Evolutionary conservation across 2,113 vertebrate genomes (phyloP).

Genomic region (Cairina moschata): DNA sequence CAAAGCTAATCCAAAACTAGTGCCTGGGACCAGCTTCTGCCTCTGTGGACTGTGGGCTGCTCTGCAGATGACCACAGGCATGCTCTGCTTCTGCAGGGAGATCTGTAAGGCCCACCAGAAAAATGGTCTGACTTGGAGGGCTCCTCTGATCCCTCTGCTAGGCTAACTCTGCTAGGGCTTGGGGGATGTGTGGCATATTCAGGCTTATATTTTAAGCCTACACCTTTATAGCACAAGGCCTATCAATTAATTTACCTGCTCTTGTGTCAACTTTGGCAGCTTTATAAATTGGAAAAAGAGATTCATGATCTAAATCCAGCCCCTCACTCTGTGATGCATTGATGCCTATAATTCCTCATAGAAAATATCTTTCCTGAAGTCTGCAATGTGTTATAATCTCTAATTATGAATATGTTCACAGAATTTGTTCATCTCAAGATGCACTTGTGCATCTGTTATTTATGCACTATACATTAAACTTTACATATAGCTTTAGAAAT

Average conservation of each 20-base stretch:
- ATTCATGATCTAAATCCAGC: slow-evolving; percentile 65
- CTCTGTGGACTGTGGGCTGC: too few species aligned
- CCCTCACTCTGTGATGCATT: slow-evolving; percentile 30
- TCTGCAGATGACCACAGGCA: not conserved
- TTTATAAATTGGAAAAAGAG: slow-evolving; percentile 70
- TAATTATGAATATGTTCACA: slow-evolving; percentile 74
- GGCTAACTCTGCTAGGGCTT: not conserved
- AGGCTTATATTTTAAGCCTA: slow-evolving; percentile 48
- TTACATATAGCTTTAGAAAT: slow-evolving; percentile 74
- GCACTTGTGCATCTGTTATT: slow-evolving; percentile 74
- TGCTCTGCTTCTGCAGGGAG: not conserved
- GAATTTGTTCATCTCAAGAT: slow-evolving; percentile 72
- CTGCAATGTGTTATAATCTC: slow-evolving; percentile 73
- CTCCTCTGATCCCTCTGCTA: not conserved
- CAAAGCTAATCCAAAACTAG: not conserved
- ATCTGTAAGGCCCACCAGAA: not conserved
- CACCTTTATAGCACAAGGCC: slow-evolving; percentile 26
- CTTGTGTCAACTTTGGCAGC: slow-evolving; percentile 58
- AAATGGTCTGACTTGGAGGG: not conserved
- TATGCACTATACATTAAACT: slow-evolving; percentile 72
- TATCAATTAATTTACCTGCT: slow-evolving; percentile 67
- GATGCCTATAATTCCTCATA: slow-evolving; percentile 70
- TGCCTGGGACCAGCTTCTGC: not conserved
- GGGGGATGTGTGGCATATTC: not conserved
- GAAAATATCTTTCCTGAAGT: slow-evolving; percentile 73